Evolutionary conservation across 2,113 vertebrate species (phyloP).

Genomic region (Toxostoma redivivum): DNA sequence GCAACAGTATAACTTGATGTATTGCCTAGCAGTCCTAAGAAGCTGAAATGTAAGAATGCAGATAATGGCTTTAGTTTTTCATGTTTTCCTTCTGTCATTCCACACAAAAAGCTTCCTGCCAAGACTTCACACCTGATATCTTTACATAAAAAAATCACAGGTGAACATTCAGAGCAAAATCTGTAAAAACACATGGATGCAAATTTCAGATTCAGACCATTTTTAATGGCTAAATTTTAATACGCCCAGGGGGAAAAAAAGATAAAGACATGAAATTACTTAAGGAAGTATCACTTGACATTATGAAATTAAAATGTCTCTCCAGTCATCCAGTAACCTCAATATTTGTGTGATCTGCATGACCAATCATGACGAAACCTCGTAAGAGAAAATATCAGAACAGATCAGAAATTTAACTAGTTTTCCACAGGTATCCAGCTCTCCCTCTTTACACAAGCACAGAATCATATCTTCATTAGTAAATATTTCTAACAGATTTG

Average conservation of each 20-base stretch:
- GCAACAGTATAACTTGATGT: background rate
- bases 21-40: background rate
- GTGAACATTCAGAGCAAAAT: background rate
- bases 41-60: background rate
- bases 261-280: background rate
- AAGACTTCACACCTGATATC: background rate
- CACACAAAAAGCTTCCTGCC: background rate
- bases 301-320: background rate
- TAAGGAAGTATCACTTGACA: background rate
- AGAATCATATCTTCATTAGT: background rate
- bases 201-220: background rate
- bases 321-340: background rate
- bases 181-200: background rate
- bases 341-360: background rate
- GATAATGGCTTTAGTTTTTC: background rate
- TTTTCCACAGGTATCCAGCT: background rate
- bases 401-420: background rate
- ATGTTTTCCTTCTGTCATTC: background rate
- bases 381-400: background rate
- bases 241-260: accelerated
- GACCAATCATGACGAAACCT: background rate
- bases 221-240: background rate
- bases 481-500: background rate
- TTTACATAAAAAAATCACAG: accelerated
- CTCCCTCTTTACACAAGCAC: background rate